phyloP scores from a whole-genome alignment of 1,140 invertebrate species.

The Grapholita molesta region DNA sequence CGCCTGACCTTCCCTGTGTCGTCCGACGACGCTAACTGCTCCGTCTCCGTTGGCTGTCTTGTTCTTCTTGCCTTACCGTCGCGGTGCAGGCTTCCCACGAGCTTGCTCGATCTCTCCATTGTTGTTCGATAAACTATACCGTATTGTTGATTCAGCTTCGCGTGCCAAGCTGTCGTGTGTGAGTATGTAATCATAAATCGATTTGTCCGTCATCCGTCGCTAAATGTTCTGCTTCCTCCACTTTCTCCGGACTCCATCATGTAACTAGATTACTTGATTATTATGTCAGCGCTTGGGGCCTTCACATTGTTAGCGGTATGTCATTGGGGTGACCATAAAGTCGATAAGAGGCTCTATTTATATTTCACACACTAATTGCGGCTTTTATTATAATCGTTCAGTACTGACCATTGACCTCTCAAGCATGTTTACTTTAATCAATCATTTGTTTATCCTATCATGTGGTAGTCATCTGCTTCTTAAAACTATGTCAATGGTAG shows the following conservation, averaged over 20 bases:
- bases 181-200: constrained; percentile 15
- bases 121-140: not conserved
- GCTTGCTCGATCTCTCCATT: not conserved
- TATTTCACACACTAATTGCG: not conserved
- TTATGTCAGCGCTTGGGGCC: not conserved
- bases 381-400: not conserved
- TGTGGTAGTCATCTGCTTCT: constrained; percentile 9
- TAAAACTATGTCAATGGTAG: not conserved
- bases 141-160: constrained; percentile 1
- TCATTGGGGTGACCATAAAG: not conserved
- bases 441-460: constrained; percentile 6
- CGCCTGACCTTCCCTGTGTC: constrained; percentile 19
- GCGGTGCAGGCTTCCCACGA: not conserved
- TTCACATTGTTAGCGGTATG: not conserved
- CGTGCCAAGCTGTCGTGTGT: constrained; percentile 9
- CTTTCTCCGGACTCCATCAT: not conserved
- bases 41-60: not conserved
- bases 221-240: constrained; percentile 14
- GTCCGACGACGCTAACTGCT: not conserved
- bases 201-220: constrained; percentile 10
- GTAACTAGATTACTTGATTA: constrained; percentile 14
- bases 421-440: constrained; percentile 4
- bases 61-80: not conserved
- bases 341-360: not conserved
- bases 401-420: constrained; percentile 3